Conservation (phyloP, 2,797 vertebrate species). For the Rhodeus uyekii region DNA sequence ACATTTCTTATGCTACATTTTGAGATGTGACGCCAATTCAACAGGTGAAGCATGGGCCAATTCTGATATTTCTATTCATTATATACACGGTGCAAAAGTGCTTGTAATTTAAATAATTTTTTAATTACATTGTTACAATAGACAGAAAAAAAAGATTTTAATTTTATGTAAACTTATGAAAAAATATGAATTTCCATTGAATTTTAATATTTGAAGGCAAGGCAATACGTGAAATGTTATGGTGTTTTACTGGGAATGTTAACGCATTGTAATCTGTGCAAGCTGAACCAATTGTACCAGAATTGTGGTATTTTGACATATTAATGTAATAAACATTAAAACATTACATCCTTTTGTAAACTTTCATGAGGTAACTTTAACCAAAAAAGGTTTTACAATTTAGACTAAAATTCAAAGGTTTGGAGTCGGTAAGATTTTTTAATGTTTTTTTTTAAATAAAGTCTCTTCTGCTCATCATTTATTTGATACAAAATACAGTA, state of each 20-base stretch:
- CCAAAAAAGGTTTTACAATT: neutral
- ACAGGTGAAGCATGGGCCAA: neutral
- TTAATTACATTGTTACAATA: too few relatives aligned
- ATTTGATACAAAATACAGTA: neutral
- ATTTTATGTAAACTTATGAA: neutral
- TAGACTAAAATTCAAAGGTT: neutral
- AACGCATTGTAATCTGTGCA: neutral
- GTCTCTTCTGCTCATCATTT: neutral
- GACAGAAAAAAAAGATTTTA: too few relatives aligned
- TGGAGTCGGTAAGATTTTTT: neutral
- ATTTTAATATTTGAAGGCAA: neutral
- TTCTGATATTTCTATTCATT: neutral
- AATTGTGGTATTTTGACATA: neutral
- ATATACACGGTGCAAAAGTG: neutral
- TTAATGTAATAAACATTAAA: neutral
- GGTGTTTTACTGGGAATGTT: neutral
- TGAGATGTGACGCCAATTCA: constrained; percentile 18
- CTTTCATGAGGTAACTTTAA: neutral
- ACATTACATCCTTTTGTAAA: neutral
- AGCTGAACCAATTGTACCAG: neutral
- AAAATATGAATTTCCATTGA: neutral
- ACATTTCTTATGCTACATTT: constrained; percentile 14
- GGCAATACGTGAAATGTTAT: neutral
- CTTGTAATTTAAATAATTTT: neutral
- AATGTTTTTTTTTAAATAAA: neutral